Percentiles rank a stretch among this genome's conserved stretches.
Evolutionary conservation across 2,888 invertebrate genomes (phyloP).

Genomic region (Drosophila picticornis): DNA sequence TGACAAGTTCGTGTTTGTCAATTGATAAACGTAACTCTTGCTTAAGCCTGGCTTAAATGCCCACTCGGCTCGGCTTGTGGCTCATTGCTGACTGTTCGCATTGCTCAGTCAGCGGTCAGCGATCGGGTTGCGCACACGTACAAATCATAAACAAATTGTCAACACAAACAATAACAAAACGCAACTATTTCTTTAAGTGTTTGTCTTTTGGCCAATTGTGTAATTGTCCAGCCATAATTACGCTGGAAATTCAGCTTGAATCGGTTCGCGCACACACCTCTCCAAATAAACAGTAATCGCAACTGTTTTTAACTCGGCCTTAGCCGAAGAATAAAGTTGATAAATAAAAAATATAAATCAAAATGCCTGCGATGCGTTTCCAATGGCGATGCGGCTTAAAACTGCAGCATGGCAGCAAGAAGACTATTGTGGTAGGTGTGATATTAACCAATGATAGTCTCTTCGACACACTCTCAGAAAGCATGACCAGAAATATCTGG

Average conservation of each 20-base stretch:
- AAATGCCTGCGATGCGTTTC: constrained; percentile 82
- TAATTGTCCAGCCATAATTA: constrained; percentile 43
- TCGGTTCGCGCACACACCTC: constrained; percentile 15
- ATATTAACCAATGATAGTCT: background rate
- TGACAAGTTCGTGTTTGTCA: constrained; percentile 11
- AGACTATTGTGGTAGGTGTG: constrained; percentile 58
- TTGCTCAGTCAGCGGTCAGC: constrained; percentile 69
- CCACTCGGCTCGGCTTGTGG: constrained; percentile 37
- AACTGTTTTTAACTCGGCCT: background rate
- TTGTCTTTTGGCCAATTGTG: constrained; percentile 43
- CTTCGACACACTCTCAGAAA: background rate
- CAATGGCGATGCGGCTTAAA: constrained; percentile 76
- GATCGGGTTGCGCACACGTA: constrained; percentile 71
- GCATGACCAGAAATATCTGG: background rate
- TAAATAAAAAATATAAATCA: background rate
- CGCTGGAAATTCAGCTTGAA: constrained; percentile 1
- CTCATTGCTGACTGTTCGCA: constrained; percentile 21
- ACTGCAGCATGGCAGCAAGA: constrained; percentile 61
- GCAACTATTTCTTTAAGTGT: constrained; percentile 31
- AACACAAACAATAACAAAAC: constrained; percentile 24
- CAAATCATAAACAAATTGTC: constrained; percentile 60
- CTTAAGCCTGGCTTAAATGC: constrained; percentile 31
- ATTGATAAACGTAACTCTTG: constrained; percentile 8
- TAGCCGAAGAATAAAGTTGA: background rate
- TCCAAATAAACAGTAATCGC: background rate